Percentiles rank a stretch among this genome's conserved stretches.
phyloP scores from a whole-genome alignment of 2,113 vertebrate genomes.

The Crotophaga sulcirostris region DNA sequence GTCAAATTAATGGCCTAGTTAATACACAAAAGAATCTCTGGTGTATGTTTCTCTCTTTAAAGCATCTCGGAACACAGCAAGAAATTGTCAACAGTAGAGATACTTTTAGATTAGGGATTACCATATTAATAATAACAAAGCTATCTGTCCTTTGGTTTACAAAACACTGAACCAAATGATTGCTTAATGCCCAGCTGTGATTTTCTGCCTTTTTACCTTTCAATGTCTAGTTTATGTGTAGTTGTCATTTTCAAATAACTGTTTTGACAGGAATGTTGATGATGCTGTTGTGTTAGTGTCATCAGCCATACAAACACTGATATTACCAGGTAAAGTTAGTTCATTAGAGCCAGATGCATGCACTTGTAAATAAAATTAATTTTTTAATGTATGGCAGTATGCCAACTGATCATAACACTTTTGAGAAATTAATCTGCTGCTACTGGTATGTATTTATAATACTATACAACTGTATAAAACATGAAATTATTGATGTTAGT shows the following conservation, averaged over 20 bases:
- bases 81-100: background rate
- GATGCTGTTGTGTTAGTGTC: conserved; percentile 8
- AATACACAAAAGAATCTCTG: background rate
- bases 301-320: background rate
- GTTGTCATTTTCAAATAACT: conserved; percentile 9
- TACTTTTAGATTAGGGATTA: background rate
- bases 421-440: background rate
- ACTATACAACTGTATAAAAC: background rate
- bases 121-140: background rate
- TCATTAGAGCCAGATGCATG: background rate
- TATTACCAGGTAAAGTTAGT: conserved; percentile 13
- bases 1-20: background rate
- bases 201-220: conserved; percentile 33
- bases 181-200: background rate
- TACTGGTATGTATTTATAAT: background rate
- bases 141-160: background rate
- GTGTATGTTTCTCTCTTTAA: background rate
- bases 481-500: background rate
- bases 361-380: background rate
- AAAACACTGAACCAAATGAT: background rate
- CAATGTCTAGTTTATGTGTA: background rate
- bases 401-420: background rate
- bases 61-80: background rate
- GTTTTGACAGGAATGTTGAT: background rate
- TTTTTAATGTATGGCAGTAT: background rate